A percentile compares a stretch with the other conserved stretches of the same genome.
Conservation (phyloP, 2,113 vertebrate genomes). For the Melanocharis versteri region DNA sequence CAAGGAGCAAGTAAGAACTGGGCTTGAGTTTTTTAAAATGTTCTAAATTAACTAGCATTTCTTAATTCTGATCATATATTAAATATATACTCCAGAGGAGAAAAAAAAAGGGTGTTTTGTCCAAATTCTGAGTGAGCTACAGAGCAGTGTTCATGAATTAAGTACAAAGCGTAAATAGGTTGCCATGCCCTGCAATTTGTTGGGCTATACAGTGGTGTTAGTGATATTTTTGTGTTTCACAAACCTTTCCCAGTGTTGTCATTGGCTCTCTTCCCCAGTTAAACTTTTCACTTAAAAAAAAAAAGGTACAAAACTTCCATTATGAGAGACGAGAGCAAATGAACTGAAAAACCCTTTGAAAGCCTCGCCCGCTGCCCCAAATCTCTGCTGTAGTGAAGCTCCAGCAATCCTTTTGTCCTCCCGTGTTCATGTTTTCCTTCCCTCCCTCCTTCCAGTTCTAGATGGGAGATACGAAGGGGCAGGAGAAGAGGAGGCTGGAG, state of each 20-base stretch:
- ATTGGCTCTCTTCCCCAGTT: not conserved
- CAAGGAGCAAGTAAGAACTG: not conserved
- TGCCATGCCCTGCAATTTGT: not conserved
- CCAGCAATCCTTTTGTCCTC: not conserved
- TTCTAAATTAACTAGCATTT: not conserved
- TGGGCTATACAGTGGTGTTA: not conserved
- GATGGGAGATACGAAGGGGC: not conserved
- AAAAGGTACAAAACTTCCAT: not conserved
- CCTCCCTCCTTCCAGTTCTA: not conserved
- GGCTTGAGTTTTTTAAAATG: not conserved
- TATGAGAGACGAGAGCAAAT: not conserved
- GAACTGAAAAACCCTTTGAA: not conserved
- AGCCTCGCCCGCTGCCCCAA: not conserved
- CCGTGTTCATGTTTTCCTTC: not conserved
- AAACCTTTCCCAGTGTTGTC: not conserved
- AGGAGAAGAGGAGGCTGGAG: not conserved
- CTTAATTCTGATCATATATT: not conserved
- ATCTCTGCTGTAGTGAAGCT: not conserved
- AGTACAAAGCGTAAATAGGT: not conserved
- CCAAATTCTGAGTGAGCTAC: not conserved
- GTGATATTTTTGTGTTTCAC: not conserved
- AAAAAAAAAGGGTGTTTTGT: not conserved
- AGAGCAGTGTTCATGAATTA: not conserved
- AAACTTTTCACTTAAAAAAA: not conserved
- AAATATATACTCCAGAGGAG: not conserved